These are phyloP conservation scores for Aurelia sp. DNA, from an alignment of 30 jellyfish, hydroid and myxozoan species.

Conservation along the genomic window DNA sequence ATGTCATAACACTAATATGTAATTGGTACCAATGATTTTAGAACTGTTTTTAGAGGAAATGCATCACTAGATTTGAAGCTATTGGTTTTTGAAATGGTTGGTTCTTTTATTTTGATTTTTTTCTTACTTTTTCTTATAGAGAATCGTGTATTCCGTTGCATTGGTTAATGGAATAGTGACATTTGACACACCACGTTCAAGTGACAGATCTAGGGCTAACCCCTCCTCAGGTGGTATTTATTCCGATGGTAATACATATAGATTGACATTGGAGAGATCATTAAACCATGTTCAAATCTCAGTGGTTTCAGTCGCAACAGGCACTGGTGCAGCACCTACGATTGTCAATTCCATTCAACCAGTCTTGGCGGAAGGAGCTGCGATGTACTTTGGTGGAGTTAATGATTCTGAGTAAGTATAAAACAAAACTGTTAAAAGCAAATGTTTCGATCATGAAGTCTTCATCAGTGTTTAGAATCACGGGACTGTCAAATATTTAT, in stretches of 20 bases:
- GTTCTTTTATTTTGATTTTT: background rate
- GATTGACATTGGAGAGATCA: constrained; percentile 25
- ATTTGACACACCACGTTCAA: constrained; percentile 10
- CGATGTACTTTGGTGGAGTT: constrained; percentile 69
- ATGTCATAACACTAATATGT: too few relatives aligned
- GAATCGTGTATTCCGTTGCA: constrained; percentile 12
- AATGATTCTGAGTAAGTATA: constrained; percentile 50
- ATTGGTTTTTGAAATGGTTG: background rate
- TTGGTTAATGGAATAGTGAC: constrained; percentile 39
- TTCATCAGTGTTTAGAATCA: too few relatives aligned
- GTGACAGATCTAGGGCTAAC: constrained; percentile 11
- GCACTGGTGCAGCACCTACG: constrained; percentile 26
- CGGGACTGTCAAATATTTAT: too few relatives aligned
- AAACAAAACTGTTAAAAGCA: too few relatives aligned
- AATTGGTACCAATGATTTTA: too few relatives aligned
- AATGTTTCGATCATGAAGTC: too few relatives aligned
- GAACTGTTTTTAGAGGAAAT: too few relatives aligned
- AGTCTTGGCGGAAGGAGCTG: constrained; percentile 57
- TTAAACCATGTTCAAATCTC: constrained; percentile 13
- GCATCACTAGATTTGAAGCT: too few relatives aligned
- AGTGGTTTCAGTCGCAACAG: constrained; percentile 50
- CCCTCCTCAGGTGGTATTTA: constrained; percentile 40
- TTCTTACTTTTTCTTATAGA: background rate
- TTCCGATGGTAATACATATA: constrained; percentile 61
- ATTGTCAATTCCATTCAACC: background rate